A percentile compares a stretch with the other conserved stretches of the same genome.
These are phyloP conservation scores for Campopleginae sp. DNA, from an alignment of 2,888 invertebrate genomes.

Conservation along the genomic window DNA sequence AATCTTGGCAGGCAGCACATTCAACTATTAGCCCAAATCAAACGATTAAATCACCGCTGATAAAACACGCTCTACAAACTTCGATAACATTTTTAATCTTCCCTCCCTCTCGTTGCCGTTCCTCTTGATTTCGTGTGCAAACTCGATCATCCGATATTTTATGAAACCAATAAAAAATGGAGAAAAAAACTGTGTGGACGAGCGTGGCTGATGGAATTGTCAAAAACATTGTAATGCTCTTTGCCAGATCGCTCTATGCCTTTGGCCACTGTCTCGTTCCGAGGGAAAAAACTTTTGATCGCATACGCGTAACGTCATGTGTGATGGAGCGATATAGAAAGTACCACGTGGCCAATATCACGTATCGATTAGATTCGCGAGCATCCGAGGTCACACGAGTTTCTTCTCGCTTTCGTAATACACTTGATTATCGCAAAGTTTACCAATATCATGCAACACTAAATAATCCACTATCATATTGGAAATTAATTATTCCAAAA, in stretches of 20 bases:
- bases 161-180: neutral
- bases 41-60: neutral
- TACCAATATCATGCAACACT: neutral
- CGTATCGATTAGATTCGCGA: conserved; percentile 61
- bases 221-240: neutral
- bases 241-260: neutral
- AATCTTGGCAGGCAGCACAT: neutral
- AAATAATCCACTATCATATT: too few species aligned
- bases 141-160: neutral
- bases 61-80: neutral
- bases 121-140: neutral
- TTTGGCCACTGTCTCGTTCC: neutral
- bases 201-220: neutral
- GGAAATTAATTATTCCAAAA: neutral
- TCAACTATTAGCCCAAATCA: neutral
- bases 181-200: neutral
- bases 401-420: conserved; percentile 31
- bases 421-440: neutral
- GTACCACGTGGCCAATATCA: conserved; percentile 57
- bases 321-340: neutral
- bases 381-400: conserved; percentile 47
- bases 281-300: conserved; percentile 6
- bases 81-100: neutral
- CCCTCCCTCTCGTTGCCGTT: neutral
- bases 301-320: conserved; percentile 14